These are phyloP conservation scores for Amniataba percoides DNA, from an alignment of 2,797 vertebrate species.

Conservation along the genomic window DNA sequence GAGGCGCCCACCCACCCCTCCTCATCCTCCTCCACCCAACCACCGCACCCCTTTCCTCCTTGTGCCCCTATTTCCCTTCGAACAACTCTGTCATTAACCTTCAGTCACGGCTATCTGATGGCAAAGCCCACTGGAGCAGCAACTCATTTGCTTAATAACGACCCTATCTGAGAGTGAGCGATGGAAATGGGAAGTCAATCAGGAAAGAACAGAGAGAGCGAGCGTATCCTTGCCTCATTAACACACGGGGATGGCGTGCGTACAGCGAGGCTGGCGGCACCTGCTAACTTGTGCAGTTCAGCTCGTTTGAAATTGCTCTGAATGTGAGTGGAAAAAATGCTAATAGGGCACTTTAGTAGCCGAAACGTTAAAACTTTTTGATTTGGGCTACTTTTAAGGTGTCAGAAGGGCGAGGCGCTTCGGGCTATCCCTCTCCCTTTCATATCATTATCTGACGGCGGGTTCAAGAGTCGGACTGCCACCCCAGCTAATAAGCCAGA, in stretches of 20 bases:
- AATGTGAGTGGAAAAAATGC: neutral
- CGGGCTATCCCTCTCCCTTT: constrained; percentile 32
- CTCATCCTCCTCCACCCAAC: too few relatives aligned
- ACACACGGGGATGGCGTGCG: constrained; percentile 25
- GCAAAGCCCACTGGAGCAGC: constrained; percentile 68
- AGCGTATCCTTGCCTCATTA: constrained; percentile 65
- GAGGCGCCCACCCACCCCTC: neutral
- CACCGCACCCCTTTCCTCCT: too few relatives aligned
- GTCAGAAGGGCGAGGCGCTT: constrained; percentile 14
- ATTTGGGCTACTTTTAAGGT: constrained; percentile 5
- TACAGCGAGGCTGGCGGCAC: constrained; percentile 13
- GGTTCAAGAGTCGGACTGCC: constrained; percentile 52
- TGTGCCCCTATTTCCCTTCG: constrained; percentile 37
- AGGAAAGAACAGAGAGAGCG: constrained; percentile 55
- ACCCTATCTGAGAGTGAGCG: constrained; percentile 59
- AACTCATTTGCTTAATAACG: constrained; percentile 79
- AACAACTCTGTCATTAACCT: constrained; percentile 78
- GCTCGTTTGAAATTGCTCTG: neutral
- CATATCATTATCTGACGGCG: constrained; percentile 39
- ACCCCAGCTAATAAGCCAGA: constrained; percentile 62
- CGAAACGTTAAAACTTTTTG: constrained; percentile 11
- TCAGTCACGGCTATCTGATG: constrained; percentile 78
- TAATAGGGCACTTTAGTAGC: constrained; percentile 3
- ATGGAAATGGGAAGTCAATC: constrained; percentile 69
- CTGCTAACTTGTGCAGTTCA: constrained; percentile 33